Evolutionary conservation across 64 coral and sea anemone genomes (phyloP).

Genomic region (Pocillopora verrucosa): DNA sequence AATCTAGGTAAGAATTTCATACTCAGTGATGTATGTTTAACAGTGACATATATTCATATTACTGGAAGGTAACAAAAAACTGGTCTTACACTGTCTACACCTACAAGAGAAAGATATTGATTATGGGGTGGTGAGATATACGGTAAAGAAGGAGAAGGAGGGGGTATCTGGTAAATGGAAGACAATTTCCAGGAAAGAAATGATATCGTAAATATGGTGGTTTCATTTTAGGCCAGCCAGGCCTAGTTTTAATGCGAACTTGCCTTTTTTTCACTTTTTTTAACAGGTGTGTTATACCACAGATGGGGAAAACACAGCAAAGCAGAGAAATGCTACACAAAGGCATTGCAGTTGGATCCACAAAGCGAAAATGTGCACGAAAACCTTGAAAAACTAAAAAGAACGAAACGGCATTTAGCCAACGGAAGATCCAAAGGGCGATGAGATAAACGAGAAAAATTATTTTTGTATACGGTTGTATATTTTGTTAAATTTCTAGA

Average conservation of each 20-base stretch:
- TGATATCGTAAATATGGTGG: no score
- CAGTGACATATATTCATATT: no score
- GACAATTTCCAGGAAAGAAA: no score
- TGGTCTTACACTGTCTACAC: neutral
- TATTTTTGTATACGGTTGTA: neutral
- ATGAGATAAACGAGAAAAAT: neutral
- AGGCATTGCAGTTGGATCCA: constrained; percentile 67
- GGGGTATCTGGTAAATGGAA: no score
- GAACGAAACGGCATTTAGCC: constrained; percentile 39
- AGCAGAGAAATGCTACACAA: constrained; percentile 59
- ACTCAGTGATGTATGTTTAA: neutral
- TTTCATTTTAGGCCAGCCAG: neutral
- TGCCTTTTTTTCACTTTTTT: neutral
- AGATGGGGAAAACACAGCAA: constrained; percentile 84
- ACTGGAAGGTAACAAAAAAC: no score
- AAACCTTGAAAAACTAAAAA: constrained; percentile 75
- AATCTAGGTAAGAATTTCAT: constrained; percentile 68
- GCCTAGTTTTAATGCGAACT: neutral
- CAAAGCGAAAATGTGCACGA: constrained; percentile 63
- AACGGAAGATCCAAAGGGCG: neutral
- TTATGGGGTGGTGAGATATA: no score
- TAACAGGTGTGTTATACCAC: constrained; percentile 79
- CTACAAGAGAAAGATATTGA: no score
- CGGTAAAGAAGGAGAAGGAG: no score
- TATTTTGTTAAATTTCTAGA: neutral